A percentile compares a stretch with the other conserved stretches of the same genome.
Evolutionary conservation across 2,113 vertebrate genomes (phyloP).

Genomic region (Pyrgilauda ruficollis): DNA sequence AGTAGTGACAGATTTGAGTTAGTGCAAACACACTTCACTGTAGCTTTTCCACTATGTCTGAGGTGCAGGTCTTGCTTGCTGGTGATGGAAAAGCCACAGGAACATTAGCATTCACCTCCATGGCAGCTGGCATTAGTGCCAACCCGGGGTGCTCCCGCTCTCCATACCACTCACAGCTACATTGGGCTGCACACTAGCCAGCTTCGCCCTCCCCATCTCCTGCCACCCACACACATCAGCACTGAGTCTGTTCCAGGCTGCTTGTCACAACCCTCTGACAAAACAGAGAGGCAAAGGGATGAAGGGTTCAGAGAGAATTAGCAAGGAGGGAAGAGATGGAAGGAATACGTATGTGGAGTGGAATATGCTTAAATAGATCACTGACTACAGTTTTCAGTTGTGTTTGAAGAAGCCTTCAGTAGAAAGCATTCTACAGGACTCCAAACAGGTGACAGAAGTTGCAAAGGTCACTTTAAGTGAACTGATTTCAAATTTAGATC

Average conservation of each 20-base stretch:
- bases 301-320: not conserved
- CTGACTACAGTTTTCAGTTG: fast-evolving
- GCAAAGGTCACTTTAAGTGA: not conserved
- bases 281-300: not conserved
- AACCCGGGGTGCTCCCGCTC: fast-evolving
- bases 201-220: not conserved
- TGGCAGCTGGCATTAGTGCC: not conserved
- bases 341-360: not conserved
- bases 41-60: not conserved
- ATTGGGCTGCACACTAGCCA: fast-evolving
- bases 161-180: not conserved
- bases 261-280: not conserved
- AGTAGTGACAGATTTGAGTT: not conserved
- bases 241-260: not conserved
- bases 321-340: not conserved
- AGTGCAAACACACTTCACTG: not conserved
- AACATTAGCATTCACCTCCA: not conserved
- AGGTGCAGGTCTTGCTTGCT: fast-evolving
- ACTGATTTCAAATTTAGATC: not conserved
- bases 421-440: not conserved
- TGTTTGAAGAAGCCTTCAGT: not conserved
- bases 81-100: not conserved
- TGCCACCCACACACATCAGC: not conserved
- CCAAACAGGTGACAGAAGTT: not conserved
- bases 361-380: not conserved